phyloP scores from a whole-genome alignment of 2,113 vertebrate species.

The Rhynchopsitta pachyrhyncha region DNA sequence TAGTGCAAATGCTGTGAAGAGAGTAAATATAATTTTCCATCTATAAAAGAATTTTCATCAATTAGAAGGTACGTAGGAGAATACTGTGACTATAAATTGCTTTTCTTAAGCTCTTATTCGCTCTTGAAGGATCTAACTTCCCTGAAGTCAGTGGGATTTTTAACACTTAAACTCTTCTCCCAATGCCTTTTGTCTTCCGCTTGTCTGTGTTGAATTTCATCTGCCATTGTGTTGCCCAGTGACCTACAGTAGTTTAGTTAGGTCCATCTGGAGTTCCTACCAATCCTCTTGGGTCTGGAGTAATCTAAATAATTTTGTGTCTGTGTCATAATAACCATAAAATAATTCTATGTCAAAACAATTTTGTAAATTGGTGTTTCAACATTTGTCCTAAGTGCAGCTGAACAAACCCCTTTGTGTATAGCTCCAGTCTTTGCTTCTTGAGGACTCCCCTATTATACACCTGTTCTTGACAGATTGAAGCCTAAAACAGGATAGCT shows the following conservation, averaged over 20 bases:
- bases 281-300: neutral
- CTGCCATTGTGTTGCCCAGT: conserved; percentile 41
- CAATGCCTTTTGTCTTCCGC: neutral
- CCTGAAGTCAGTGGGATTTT: neutral
- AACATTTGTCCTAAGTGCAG: conserved; percentile 52
- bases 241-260: conserved; percentile 10
- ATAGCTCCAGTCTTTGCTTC: conserved; percentile 65
- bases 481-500: conserved; percentile 69
- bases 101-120: neutral
- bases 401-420: conserved; percentile 59
- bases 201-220: conserved; percentile 31
- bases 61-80: neutral
- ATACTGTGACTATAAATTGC: neutral
- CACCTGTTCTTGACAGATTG: conserved; percentile 79
- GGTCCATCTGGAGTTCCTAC: conserved; percentile 20
- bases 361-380: conserved; percentile 58
- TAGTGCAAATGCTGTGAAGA: neutral
- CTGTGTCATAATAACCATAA: conserved; percentile 53
- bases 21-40: neutral
- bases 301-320: conserved; percentile 33
- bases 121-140: neutral
- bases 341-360: conserved; percentile 66
- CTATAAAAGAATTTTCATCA: neutral
- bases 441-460: conserved; percentile 66
- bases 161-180: conserved; percentile 36